Percentiles rank a stretch among this genome's conserved stretches.
phyloP scores from a whole-genome alignment of 92 coral and sea anemone genomes.

The Diadumene lineata region DNA sequence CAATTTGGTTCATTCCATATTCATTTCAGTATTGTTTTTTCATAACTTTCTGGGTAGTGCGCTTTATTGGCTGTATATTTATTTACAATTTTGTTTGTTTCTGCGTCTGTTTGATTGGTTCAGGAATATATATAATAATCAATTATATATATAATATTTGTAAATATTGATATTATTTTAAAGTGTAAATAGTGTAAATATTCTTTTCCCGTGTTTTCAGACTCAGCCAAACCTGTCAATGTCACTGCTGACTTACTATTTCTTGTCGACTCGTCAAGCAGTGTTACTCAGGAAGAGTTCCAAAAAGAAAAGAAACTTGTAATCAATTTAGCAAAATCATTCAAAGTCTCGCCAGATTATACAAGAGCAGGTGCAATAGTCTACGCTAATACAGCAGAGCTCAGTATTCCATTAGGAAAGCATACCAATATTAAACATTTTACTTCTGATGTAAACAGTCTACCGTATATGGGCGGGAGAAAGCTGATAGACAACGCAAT shows the following conservation, averaged over 20 bases:
- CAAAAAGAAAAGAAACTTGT: slow-evolving; percentile 60
- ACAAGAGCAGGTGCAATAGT: slow-evolving; percentile 71
- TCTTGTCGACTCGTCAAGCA: slow-evolving; percentile 81
- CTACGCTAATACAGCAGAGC: slow-evolving; percentile 63
- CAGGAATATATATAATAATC: neutral
- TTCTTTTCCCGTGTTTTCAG: slow-evolving; percentile 16
- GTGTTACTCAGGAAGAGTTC: slow-evolving; percentile 55
- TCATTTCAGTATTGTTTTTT: too few species aligned
- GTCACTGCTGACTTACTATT: slow-evolving; percentile 75
- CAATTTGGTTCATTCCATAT: too few species aligned
- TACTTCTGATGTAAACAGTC: slow-evolving; percentile 51
- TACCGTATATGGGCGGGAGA: slow-evolving; percentile 63
- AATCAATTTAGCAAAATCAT: slow-evolving; percentile 42
- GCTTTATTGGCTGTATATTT: too few species aligned
- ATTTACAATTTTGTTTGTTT: too few species aligned
- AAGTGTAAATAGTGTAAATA: neutral
- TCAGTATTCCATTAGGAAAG: slow-evolving; percentile 56
- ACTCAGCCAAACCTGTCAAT: slow-evolving; percentile 58
- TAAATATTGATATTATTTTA: neutral
- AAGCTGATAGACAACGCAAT: slow-evolving; percentile 65
- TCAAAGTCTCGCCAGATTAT: slow-evolving; percentile 62
- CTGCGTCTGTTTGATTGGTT: too few species aligned
- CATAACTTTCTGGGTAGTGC: too few species aligned
- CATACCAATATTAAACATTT: slow-evolving; percentile 49
- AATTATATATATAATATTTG: neutral